phyloP scores from a whole-genome alignment of 2,797 vertebrate species.

The Cercopithecus petaurista region DNA sequence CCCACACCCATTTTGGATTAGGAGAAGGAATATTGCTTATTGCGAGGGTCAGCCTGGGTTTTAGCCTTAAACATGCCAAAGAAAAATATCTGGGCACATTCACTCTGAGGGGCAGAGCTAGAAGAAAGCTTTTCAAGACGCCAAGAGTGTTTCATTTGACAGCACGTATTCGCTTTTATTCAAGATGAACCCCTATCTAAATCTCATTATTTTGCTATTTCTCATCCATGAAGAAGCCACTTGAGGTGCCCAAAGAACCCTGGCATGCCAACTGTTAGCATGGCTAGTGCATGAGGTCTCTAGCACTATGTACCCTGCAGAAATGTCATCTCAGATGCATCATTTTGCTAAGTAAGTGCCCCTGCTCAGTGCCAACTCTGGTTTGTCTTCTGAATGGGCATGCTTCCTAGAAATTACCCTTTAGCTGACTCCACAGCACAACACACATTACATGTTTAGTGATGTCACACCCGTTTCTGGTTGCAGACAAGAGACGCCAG shows the following conservation, averaged over 20 bases:
- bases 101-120: not conserved
- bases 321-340: not conserved
- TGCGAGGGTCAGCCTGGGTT: not conserved
- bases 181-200: not conserved
- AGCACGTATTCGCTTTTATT: not conserved
- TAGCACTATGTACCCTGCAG: not conserved
- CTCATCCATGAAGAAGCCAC: not conserved
- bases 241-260: not conserved
- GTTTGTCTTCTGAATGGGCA: not conserved
- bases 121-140: not conserved
- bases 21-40: not conserved
- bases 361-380: not conserved
- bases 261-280: not conserved
- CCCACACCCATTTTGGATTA: not conserved
- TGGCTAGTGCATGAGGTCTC: too few relatives aligned
- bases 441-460: not conserved
- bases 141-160: not conserved
- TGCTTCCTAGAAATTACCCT: slow-evolving; percentile 51
- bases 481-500: not conserved
- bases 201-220: not conserved
- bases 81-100: not conserved
- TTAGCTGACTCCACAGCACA: not conserved
- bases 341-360: slow-evolving; percentile 52
- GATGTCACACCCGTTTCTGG: not conserved
- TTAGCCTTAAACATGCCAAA: not conserved